These are phyloP conservation scores for Geotrypetes seraphini DNA, from an alignment of 2,797 vertebrate species.

Conservation along the genomic window DNA sequence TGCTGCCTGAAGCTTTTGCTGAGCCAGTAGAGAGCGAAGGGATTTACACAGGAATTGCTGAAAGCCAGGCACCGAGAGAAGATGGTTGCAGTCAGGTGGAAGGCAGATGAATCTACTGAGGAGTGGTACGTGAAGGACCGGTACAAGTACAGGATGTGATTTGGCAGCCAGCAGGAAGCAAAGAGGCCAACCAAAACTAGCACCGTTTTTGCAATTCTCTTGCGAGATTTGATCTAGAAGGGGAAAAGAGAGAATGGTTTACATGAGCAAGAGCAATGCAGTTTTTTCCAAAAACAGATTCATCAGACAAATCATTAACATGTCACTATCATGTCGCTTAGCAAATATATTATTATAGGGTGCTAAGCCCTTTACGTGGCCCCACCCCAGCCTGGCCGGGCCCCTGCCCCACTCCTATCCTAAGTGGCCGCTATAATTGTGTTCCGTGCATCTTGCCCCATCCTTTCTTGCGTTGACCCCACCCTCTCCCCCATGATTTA, in stretches of 20 bases:
- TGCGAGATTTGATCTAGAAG: slow-evolving; percentile 60
- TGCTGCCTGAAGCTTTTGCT: slow-evolving; percentile 62
- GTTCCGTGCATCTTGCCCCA: no score
- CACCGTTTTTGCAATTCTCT: slow-evolving; percentile 63
- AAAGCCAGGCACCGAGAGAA: slow-evolving; percentile 58
- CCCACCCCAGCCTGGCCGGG: no score
- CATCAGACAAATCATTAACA: no score
- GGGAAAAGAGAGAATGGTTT: background rate
- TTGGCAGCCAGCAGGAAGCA: slow-evolving; percentile 66
- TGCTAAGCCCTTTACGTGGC: no score
- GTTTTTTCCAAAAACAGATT: no score
- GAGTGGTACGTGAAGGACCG: slow-evolving; percentile 53
- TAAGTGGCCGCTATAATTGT: no score
- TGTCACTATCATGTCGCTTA: no score
- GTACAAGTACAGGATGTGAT: slow-evolving; percentile 63
- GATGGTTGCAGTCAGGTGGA: slow-evolving; percentile 50
- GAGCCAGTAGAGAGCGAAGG: slow-evolving; percentile 65
- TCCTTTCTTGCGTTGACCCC: no score
- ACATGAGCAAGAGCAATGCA: no score
- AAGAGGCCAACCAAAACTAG: slow-evolving; percentile 61
- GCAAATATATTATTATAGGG: no score
- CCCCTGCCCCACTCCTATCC: no score
- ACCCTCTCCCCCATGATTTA: no score
- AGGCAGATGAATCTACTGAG: slow-evolving; percentile 39
- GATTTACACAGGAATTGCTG: slow-evolving; percentile 64